Percentiles rank a stretch among this genome's conserved stretches.
phyloP scores from a whole-genome alignment of 1,140 invertebrate species.

The Dinoponera quadriceps region DNA sequence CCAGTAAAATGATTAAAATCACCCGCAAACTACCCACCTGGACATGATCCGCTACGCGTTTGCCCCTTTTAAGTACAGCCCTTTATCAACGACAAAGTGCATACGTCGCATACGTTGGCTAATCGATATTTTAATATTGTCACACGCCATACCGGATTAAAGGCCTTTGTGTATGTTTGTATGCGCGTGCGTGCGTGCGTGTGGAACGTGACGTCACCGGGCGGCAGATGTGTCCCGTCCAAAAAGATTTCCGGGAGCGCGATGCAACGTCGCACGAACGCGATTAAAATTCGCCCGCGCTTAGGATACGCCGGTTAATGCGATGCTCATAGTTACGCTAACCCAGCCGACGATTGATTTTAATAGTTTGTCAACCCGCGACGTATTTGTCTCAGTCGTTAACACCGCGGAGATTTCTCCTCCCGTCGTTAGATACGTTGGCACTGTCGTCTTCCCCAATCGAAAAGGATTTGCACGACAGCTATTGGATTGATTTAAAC shows the following conservation, averaged over 20 bases:
- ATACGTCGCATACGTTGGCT: conserved; percentile 85
- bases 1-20: conserved; percentile 72
- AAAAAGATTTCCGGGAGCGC: conserved; percentile 58
- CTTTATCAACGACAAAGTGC: conserved; percentile 83
- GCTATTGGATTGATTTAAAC: neutral
- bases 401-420: no score
- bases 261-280: neutral
- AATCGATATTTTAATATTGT: conserved; percentile 86
- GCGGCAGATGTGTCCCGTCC: conserved; percentile 67
- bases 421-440: no score
- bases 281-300: conserved; percentile 47
- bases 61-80: conserved; percentile 79
- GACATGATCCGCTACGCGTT: conserved; percentile 68
- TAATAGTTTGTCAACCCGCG: neutral
- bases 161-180: conserved; percentile 79
- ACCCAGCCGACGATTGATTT: conserved; percentile 19
- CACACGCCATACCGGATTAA: conserved; percentile 79
- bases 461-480: no score
- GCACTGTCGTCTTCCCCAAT: no score
- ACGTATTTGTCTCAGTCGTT: no score
- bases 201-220: conserved; percentile 68
- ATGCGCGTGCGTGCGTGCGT: conserved; percentile 4
- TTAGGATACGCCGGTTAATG: no score
- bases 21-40: conserved; percentile 71
- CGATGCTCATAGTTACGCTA: neutral